Conservation (phyloP, 2,113 vertebrate species). For the Otus sunia region DNA sequence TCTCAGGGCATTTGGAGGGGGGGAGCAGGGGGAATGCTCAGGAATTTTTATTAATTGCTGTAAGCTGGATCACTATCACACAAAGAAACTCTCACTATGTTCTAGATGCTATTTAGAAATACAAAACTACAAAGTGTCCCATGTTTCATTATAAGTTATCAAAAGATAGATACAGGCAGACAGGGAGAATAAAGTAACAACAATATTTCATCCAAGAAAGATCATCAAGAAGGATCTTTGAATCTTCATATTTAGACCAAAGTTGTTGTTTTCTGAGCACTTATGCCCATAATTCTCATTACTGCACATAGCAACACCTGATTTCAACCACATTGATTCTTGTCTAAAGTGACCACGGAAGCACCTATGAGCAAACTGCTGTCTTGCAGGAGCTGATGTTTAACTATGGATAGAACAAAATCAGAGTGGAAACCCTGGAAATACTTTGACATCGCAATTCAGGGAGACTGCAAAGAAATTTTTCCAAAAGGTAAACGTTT, state of each 20-base stretch:
- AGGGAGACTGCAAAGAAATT: not conserved
- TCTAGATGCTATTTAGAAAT: not conserved
- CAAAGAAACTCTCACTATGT: not conserved
- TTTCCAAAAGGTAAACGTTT: not conserved
- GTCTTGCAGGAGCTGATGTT: not conserved
- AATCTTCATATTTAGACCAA: not conserved
- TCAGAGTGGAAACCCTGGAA: not conserved
- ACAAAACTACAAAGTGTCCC: not conserved
- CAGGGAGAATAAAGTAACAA: not conserved
- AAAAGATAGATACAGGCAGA: not conserved
- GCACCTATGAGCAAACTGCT: not conserved
- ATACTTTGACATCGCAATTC: not conserved
- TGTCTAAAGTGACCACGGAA: not conserved
- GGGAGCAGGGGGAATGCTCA: not conserved
- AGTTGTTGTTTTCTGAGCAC: not conserved
- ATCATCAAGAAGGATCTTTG: not conserved
- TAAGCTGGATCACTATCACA: not conserved
- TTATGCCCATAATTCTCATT: not conserved
- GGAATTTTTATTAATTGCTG: not conserved
- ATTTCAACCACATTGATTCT: not conserved
- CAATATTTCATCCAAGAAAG: not conserved
- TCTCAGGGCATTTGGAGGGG: not conserved
- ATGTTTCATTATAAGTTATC: not conserved
- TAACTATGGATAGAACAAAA: not conserved
- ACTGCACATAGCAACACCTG: not conserved